Conservation (phyloP, 2,113 vertebrate genomes). For the Chaetura pelagica region DNA sequence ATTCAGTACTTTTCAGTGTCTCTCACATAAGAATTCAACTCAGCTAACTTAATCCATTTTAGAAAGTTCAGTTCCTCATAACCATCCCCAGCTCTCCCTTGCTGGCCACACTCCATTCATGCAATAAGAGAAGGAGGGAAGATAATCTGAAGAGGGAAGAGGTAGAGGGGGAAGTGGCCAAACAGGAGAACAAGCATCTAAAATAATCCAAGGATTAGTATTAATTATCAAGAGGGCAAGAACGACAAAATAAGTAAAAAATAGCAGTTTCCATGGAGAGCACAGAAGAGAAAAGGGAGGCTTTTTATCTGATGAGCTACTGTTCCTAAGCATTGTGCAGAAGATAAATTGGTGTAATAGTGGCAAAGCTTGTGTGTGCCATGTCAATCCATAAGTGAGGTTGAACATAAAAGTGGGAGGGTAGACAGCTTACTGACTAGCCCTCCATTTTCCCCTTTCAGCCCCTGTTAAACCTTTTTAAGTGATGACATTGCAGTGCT, state of each 20-base stretch:
- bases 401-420: neutral
- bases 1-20: neutral
- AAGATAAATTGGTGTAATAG: neutral
- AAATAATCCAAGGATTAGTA: neutral
- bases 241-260: neutral
- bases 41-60: neutral
- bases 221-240: neutral
- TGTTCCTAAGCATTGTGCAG: neutral
- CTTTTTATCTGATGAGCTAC: neutral
- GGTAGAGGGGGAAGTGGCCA: neutral
- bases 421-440: neutral
- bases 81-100: neutral
- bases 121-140: neutral
- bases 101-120: neutral
- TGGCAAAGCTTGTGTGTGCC: neutral
- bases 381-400: neutral
- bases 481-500: neutral
- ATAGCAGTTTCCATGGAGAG: neutral
- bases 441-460: neutral
- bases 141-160: neutral
- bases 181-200: neutral
- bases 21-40: neutral
- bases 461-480: neutral
- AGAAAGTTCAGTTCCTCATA: neutral
- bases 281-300: neutral